phyloP scores from a whole-genome alignment of 2,113 vertebrate species.

The Meriones unguiculatus region DNA sequence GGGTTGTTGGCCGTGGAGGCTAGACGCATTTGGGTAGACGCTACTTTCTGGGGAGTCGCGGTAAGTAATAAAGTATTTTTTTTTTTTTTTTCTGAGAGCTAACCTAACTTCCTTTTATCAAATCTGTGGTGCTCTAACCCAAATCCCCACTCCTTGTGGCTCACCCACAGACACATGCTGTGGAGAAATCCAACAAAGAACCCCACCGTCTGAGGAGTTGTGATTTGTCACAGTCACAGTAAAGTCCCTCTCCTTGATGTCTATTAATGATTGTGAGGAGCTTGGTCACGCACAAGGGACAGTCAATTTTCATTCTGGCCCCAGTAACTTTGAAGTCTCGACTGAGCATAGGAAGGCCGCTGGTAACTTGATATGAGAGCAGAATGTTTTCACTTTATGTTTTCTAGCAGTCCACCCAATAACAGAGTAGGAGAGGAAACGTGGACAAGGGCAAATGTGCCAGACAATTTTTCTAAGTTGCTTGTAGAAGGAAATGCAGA shows the following conservation, averaged over 20 bases:
- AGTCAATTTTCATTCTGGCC: slow-evolving; percentile 29
- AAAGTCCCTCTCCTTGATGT: slow-evolving; percentile 42
- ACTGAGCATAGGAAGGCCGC: background rate
- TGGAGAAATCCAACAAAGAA: slow-evolving; percentile 79
- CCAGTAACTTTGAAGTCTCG: slow-evolving; percentile 63
- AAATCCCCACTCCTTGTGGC: background rate
- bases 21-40: background rate
- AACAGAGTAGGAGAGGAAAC: background rate
- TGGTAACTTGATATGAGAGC: slow-evolving; percentile 50
- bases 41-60: background rate
- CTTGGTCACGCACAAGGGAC: slow-evolving; percentile 62
- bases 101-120: background rate
- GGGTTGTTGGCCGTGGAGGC: background rate
- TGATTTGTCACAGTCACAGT: slow-evolving; percentile 57
- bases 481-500: background rate
- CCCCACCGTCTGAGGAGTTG: slow-evolving; percentile 5
- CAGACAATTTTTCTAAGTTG: background rate
- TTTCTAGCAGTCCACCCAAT: background rate
- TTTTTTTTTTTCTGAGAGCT: background rate
- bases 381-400: background rate
- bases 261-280: slow-evolving; percentile 7
- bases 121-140: background rate
- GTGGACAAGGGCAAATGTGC: background rate
- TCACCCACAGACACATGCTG: slow-evolving; percentile 70
- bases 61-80: background rate